Percentiles rank a stretch among this genome's conserved stretches.
Conservation (phyloP, 92 coral and sea anemone genomes). For the Siderastrea radians region DNA sequence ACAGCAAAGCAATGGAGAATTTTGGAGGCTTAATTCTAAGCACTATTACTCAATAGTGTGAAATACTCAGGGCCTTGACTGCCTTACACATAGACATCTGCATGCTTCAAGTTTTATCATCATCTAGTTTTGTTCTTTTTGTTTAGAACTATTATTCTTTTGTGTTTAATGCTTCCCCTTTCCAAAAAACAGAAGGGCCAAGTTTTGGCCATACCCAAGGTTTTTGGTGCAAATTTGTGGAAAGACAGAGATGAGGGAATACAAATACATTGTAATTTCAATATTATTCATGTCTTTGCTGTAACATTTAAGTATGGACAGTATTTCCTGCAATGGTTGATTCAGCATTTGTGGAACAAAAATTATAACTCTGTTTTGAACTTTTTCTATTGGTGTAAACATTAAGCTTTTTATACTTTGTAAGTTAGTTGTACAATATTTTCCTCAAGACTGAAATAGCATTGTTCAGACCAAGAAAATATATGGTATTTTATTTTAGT, state of each 20-base stretch:
- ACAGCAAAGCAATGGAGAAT: background rate
- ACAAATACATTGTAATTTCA: background rate
- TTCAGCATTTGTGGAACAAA: background rate
- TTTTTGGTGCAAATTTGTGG: background rate
- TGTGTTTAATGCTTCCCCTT: conserved; percentile 24
- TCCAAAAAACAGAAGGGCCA: conserved; percentile 11
- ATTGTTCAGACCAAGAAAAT: background rate
- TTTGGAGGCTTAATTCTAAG: conserved; percentile 6
- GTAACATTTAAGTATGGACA: background rate
- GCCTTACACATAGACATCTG: conserved; percentile 34
- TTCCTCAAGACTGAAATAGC: background rate
- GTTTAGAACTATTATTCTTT: conserved; percentile 28
- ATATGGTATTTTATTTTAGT: background rate
- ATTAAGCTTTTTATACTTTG: background rate
- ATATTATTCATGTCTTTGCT: conserved; percentile 1
- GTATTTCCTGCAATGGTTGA: background rate
- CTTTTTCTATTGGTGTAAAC: background rate
- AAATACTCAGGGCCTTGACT: conserved; percentile 13
- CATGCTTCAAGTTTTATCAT: conserved; percentile 40
- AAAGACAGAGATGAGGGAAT: background rate
- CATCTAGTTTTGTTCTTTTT: conserved; percentile 22
- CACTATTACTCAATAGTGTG: conserved; percentile 7
- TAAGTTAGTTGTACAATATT: background rate
- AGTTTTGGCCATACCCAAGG: background rate
- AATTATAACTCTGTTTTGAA: background rate